A percentile compares a stretch with the other conserved stretches of the same genome.
Evolutionary conservation across 2,888 invertebrate genomes (phyloP).

Genomic region (Xiphydria camelus): DNA sequence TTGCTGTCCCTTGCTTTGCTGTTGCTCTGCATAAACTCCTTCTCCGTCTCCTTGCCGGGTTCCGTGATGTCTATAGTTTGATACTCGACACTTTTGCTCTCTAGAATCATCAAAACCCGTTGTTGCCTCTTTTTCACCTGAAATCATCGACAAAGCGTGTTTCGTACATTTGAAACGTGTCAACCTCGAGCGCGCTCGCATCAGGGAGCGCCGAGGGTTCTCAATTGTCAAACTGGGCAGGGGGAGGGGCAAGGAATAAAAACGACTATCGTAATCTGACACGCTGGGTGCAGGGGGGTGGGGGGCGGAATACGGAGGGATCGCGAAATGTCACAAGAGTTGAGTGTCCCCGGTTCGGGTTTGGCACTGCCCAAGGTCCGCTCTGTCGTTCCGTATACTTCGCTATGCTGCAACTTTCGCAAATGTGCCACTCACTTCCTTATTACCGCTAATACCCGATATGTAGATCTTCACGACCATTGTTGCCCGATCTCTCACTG

Average conservation of each 20-base stretch:
- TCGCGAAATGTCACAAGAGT: constrained; percentile 34
- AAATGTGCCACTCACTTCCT: constrained; percentile 73
- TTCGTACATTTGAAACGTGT: background rate
- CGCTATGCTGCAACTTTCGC: no score
- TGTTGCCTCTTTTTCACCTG: constrained; percentile 97
- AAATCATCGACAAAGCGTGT: constrained; percentile 33
- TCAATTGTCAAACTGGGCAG: no score
- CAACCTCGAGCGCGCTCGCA: no score
- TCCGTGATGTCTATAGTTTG: constrained; percentile 93
- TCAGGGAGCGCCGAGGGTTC: no score
- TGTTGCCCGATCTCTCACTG: constrained; percentile 39
- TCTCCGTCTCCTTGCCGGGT: constrained; percentile 84
- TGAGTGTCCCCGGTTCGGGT: constrained; percentile 1
- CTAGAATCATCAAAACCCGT: constrained; percentile 89
- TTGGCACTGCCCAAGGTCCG: constrained; percentile 15
- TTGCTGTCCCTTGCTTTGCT: constrained; percentile 76
- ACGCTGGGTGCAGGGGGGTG: constrained; percentile 9
- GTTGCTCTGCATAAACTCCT: constrained; percentile 91
- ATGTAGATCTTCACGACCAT: constrained; percentile 92
- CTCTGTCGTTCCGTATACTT: constrained; percentile 6
- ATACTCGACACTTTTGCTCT: constrained; percentile 88
- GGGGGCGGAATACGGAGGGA: constrained; percentile 2
- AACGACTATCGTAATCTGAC: constrained; percentile 20
- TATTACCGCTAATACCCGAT: constrained; percentile 91
- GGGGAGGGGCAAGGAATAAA: constrained; percentile 19